A percentile compares a stretch with the other conserved stretches of the same genome.
Conservation (phyloP, 2,113 vertebrate genomes). For the Solenodon paradoxus region DNA sequence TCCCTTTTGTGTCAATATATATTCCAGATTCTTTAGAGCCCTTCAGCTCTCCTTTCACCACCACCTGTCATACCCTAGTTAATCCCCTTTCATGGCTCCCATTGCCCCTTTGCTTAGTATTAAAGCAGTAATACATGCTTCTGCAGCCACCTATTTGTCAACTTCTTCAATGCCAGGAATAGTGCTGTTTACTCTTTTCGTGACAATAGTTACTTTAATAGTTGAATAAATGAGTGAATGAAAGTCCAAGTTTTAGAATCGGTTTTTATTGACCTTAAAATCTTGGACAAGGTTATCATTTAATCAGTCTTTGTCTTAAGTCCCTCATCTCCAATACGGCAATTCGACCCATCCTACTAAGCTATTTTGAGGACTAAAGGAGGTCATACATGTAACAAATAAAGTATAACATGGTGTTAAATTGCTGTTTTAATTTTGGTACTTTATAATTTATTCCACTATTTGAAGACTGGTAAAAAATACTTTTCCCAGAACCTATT, state of each 20-base stretch:
- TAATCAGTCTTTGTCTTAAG: background rate
- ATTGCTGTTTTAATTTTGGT: background rate
- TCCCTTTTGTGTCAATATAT: background rate
- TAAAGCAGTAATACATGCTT: background rate
- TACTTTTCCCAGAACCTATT: conserved; percentile 14
- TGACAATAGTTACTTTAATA: background rate
- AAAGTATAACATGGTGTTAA: background rate
- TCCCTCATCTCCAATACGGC: background rate
- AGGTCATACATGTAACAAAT: background rate
- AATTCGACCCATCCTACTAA: background rate
- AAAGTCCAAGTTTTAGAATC: background rate
- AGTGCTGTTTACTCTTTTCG: background rate
- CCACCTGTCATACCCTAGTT: background rate
- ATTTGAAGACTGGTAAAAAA: background rate
- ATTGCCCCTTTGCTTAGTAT: background rate
- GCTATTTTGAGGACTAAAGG: background rate
- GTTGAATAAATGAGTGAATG: background rate
- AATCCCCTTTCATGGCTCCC: accelerated
- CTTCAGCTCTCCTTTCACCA: background rate
- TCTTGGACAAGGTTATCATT: background rate
- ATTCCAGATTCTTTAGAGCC: background rate
- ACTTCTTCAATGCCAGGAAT: background rate
- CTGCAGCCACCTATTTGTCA: background rate
- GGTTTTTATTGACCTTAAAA: background rate
- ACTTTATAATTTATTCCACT: background rate